phyloP scores from a whole-genome alignment of 2,113 vertebrate genomes.

The Zingel zingel region DNA sequence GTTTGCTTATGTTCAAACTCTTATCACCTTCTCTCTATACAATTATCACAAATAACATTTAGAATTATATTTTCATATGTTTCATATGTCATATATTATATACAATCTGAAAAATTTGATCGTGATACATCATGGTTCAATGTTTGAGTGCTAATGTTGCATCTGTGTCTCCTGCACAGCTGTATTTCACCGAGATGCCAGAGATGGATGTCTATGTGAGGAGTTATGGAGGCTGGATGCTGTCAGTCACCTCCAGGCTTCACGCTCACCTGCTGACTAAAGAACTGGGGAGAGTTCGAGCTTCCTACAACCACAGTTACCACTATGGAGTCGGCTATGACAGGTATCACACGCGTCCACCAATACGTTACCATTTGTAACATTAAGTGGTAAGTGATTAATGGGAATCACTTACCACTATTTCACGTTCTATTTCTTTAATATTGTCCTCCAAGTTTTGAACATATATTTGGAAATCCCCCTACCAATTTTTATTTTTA shows the following conservation, averaged over 20 bases:
- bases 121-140: too few relatives aligned
- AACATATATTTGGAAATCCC: too few relatives aligned
- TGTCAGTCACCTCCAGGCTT: conserved; percentile 83
- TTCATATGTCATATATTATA: too few relatives aligned
- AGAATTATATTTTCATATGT: too few relatives aligned
- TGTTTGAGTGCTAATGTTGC: not conserved
- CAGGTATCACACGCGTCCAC: conserved; percentile 62
- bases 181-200: conserved; percentile 86
- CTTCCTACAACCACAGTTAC: conserved; percentile 79
- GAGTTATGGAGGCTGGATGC: conserved; percentile 86
- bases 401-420: not conserved
- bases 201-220: conserved; percentile 85
- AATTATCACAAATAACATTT: too few relatives aligned
- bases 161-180: conserved; percentile 53
- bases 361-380: not conserved
- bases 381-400: not conserved
- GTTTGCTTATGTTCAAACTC: not conserved
- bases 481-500: too few relatives aligned
- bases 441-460: too few relatives aligned
- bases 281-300: conserved; percentile 75
- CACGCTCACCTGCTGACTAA: conserved; percentile 82
- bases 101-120: too few relatives aligned
- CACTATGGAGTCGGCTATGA: conserved; percentile 85
- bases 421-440: too few relatives aligned
- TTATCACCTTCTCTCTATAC: too few relatives aligned